Base-by-base conservation (phyloP, 1,140 invertebrate genomes). In the Drosophila murphyi region DNA sequence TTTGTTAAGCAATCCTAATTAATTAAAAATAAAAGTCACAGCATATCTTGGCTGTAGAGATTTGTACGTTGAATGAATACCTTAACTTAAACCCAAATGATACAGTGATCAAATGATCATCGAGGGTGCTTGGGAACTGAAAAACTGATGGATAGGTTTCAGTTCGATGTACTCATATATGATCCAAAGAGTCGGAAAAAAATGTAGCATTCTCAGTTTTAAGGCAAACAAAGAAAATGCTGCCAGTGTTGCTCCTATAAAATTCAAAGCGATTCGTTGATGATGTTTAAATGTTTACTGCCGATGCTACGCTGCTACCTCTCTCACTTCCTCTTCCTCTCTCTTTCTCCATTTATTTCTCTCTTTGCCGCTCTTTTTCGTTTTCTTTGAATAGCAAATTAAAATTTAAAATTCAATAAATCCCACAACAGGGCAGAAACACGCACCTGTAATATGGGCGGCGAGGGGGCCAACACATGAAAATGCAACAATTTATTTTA, bases 401-500 rank as follows among this genome's bases (percentile, higher is more conserved):
- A 89, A 88, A 89, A 89, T 81, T 85, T 81, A 81, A 89, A 78
- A 89, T 89, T 89, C 85, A 85, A 89, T 89, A 89, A 89, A 89
- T 89, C 78, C 73, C 70, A 43, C 64, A 71, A 57, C 64, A 51
- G 35, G 54, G 54, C 61, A 70, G 47, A 47, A 60, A 34, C 72
- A 70, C 77, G 55, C 80, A 83, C 62, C 47, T 67, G 61, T 51
- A 80, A 65, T 67, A 72, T 67, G 70, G 12, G 56, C 2, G 5
- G 35, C 3, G 29, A 7, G 39, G 35, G 59, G 48, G 51, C 57
- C 52, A 73, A 67, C 74, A 75, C 86, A 89, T 89, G 85, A 89
- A 89, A 89, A 89, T 89, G 81, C 85, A 89, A 89, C 85, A 89
- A 89, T 89, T 89, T 89, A 82, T 89, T 85, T 81, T 89, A 85